phyloP scores from a whole-genome alignment of 2,888 invertebrate species.

The Cremastobaeus sp. region DNA sequence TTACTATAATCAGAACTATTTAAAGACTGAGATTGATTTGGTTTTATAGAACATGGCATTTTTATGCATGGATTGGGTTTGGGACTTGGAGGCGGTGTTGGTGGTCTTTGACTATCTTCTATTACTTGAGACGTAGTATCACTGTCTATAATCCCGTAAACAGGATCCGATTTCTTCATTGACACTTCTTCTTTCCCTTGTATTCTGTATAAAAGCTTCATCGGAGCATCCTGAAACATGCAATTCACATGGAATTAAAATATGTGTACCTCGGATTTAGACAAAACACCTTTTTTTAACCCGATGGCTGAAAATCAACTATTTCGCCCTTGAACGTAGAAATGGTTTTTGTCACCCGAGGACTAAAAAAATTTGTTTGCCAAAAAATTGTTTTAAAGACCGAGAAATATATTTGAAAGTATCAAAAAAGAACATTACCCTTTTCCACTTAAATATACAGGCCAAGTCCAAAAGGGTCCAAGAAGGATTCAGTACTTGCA shows the following conservation, averaged over 20 bases:
- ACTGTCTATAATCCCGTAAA: constrained; percentile 30
- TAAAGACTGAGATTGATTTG: constrained; percentile 55
- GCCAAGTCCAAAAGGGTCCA: constrained; percentile 93
- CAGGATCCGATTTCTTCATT: constrained; percentile 25
- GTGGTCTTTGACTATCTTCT: constrained; percentile 73
- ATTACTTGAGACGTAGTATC: constrained; percentile 62
- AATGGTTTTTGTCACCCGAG: not conserved
- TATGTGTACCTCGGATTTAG: too few species aligned
- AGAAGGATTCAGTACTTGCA: constrained; percentile 65
- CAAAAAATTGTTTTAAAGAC: too few species aligned
- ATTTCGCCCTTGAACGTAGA: not conserved
- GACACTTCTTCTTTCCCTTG: constrained; percentile 63
- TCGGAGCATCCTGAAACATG: constrained; percentile 71
- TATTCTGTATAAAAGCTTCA: constrained; percentile 71
- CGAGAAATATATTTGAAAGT: too few species aligned
- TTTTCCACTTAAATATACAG: constrained; percentile 96
- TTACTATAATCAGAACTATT: constrained; percentile 63
- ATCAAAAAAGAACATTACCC: constrained; percentile 79
- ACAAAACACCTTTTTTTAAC: too few species aligned
- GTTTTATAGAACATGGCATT: constrained; percentile 53
- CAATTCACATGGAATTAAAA: not conserved
- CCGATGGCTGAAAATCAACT: too few species aligned
- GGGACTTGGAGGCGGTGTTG: constrained; percentile 74
- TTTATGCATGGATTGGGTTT: constrained; percentile 65
- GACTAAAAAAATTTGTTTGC: too few species aligned